Base-by-base conservation (phyloP, 2,797 vertebrate species). In the Malacoraja senta region DNA sequence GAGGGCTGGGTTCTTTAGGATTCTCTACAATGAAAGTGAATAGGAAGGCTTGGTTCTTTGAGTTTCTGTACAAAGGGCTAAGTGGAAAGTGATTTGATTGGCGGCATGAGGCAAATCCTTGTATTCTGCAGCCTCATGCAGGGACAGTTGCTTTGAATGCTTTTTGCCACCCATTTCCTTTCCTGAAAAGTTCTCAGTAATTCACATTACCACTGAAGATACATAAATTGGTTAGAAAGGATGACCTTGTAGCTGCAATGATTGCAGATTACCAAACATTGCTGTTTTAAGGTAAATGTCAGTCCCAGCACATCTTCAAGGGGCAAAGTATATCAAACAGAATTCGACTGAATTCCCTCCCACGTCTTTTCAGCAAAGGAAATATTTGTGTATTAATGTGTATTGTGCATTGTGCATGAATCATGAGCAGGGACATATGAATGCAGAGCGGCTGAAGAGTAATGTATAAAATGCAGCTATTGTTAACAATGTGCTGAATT, bases 321-420 rank as follows among this genome's bases (percentile, higher is more conserved):
- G 90, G 21, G 72, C 7, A 10, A 53, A 6, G 38, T 24, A 53
- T n/a, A 74, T 74, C 68, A 92, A 53, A 92, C 90, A 92, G 35
- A 76, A 53, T 76, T 92, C 9, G 24, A 92, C 68, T 91, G 72
- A 53, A 91, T 74, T 29, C 35, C 35, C 3, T 91, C 53, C 68
- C 24, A 91, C 21, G n/a, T 53, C 63, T 92, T 76, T 74, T 76
- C 38, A 92, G 90, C 3, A 76, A 44, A 44, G 6, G 90, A 58
- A 92, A 92, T 58, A 92, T 76, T 92, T 92, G 38, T 38, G 76
- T 92, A 74, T 92, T 92, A 35, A n/a, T n/a, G n/a, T n/a, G n/a
- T n/a, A n/a, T 92, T 92, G 38, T 38, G 76, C 76, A 74, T 92
- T 92, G 24, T 92, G 38, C 68, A 53, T 76, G 90, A 76, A 76